These are phyloP conservation scores for Meloe dianella DNA, from an alignment of 2,888 invertebrate genomes.

Conservation along the genomic window DNA sequence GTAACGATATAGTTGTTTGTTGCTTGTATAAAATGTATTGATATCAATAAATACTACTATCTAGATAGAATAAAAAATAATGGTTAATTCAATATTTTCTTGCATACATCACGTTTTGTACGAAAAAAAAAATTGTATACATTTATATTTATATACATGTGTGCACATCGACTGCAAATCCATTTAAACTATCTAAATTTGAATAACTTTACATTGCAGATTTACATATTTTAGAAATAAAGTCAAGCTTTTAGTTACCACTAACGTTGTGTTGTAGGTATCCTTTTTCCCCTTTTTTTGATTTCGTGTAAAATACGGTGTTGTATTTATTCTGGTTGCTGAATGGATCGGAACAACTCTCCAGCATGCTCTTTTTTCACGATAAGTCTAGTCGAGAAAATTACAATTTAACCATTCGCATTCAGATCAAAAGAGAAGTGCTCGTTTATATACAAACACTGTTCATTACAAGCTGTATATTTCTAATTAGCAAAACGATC, in stretches of 20 bases:
- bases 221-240: constrained; percentile 12
- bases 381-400: constrained; percentile 1
- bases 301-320: constrained; percentile 3
- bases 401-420: not conserved
- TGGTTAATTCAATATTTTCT: not conserved
- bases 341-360: constrained; percentile 4
- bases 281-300: not conserved
- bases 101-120: not conserved
- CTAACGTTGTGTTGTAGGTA: not conserved
- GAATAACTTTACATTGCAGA: constrained; percentile 10
- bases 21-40: not conserved
- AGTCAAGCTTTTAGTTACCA: constrained; percentile 11
- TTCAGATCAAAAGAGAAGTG: not conserved
- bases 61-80: not conserved
- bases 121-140: not conserved
- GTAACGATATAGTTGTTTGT: not conserved
- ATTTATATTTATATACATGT: constrained; percentile 15
- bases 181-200: constrained; percentile 11
- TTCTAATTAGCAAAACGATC: too few species aligned
- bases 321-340: constrained; percentile 3
- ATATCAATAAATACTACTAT: not conserved
- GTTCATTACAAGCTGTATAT: not conserved
- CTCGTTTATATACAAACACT: not conserved
- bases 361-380: not conserved
- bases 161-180: constrained; percentile 9